Base-by-base conservation (phyloP, 1,140 invertebrate species). In the Cataglyphis hispanica region DNA sequence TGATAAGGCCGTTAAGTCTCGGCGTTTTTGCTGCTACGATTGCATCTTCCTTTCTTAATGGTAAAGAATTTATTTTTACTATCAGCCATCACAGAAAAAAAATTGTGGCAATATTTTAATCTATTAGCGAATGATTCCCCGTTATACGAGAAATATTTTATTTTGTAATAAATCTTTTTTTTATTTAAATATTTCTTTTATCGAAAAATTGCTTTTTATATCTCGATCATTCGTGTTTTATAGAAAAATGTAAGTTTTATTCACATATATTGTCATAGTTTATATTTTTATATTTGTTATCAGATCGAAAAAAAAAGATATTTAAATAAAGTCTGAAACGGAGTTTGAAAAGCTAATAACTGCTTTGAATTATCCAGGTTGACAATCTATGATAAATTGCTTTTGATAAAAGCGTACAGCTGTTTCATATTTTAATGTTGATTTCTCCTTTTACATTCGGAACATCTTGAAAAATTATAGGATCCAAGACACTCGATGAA, bases 1-100 rank as follows among this genome's bases (percentile, higher is more conserved):
- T 74, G 92, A 93, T 93, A 92, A 91, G 76, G 61, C 77, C 74
- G 70, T 75, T 89, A 84, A 92, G 91, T 93, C 91, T 90, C 85
- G 88, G 86, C 84, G 84, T 76, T 81, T 86, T 70, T n/a, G 76
- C 72, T 64, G 74, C 80, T 74, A 40, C 64, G 66, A 75, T 87
- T 25, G 75, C 46, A 90, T 74, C 86, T 89, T 89, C 60, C 78
- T 84, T 85, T 88, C 50, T 37, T 83, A 83, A 74, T 83, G 40
- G 37, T 56, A 7, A 43, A 46, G 63, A 74, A 83, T 83, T 83
- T 83, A 78, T 53, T 53, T 66, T 66, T 67, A 72, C 25, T 83
- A 83, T 31, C 50, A 34, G 11, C 13, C 22, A 61, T 31, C 16
- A 16, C 46, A 11, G 2, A 31, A 0, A 10, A 60, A 10, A 27